These are phyloP conservation scores for Pipistrellus kuhlii DNA, from an alignment of 2,797 vertebrate species.

Conservation along the genomic window DNA sequence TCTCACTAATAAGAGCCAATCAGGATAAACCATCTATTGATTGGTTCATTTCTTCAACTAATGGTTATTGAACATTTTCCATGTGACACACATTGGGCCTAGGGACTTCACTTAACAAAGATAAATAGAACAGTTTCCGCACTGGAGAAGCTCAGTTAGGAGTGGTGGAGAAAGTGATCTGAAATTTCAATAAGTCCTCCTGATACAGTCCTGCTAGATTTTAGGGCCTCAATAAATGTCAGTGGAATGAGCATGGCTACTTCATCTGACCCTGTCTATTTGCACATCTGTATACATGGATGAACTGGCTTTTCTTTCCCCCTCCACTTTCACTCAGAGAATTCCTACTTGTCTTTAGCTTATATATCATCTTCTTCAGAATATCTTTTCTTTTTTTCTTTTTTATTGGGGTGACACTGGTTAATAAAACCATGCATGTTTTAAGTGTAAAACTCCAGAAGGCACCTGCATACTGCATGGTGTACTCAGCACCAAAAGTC, in stretches of 20 bases:
- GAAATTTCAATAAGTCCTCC: neutral
- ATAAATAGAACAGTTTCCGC: neutral
- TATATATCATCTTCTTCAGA: neutral
- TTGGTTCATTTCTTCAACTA: slow-evolving; percentile 48
- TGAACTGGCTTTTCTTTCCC: neutral
- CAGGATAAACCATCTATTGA: neutral
- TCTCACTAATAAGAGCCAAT: slow-evolving; percentile 14
- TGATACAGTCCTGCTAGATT: too few species aligned
- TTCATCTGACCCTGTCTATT: neutral
- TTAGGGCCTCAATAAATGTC: neutral
- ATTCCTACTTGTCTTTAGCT: neutral
- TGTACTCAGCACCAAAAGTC: neutral
- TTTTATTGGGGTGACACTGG: neutral
- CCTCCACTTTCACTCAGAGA: neutral
- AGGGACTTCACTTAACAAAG: neutral
- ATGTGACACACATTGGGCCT: neutral
- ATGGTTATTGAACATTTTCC: neutral
- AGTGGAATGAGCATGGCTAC: neutral
- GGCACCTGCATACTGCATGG: neutral
- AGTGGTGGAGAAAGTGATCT: neutral
- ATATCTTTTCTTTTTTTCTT: neutral
- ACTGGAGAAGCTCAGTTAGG: neutral
- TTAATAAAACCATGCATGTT: neutral
- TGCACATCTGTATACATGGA: neutral
- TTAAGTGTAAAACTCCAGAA: neutral